Base-by-base conservation (phyloP, 2,888 invertebrate species). In the Tenthredo scrophulariae region DNA sequence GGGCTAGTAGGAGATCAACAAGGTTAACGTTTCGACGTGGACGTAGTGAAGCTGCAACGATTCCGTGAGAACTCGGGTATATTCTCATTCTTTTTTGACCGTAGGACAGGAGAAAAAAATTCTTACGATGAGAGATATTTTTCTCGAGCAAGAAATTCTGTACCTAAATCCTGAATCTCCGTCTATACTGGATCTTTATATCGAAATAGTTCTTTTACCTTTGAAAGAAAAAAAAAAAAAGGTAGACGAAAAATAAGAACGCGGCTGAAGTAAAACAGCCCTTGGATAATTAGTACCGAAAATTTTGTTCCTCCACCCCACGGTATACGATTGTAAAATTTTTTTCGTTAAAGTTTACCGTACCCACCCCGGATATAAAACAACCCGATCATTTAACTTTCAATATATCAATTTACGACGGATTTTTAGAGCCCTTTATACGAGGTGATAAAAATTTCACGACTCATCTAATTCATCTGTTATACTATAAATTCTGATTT, bases 11-110 rank as follows among this genome's bases (percentile, higher is more conserved):
- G 15, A 80, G 80, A 80, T 80, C 80, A 80, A 80, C 13, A 37
- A 83, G 83, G 83, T 83, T 67, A 67, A 83, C 29, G 83, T 46
- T 83, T 67, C 43, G 40, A 83, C 83, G 83, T 83, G 43, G 43
- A 83, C 67, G 6, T 50, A 50, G 46, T 37, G 67, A 33, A 67
- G 67, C 29, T 67, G 67, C 29, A 67, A 50, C 77, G 33, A 79
- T 80, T 62, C 26, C 80, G 80, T 80, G 80, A 80, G 80, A 80
- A 80, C 80, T 80, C 10, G 37, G 37, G 18, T 67, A 29, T 65
- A 26, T 80, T 80, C 50, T 74, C 15, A 22, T 50, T 37, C n/a
- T 26, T 22, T 22, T 58, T 37, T 15, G 40, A 77, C 50, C 29
- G 18, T 22, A 50, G 54, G n/a, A 77, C 18, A 29, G 29, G 29